Conservation (phyloP, 2,797 vertebrate genomes). For the Melanotaenia maccullochi region DNA sequence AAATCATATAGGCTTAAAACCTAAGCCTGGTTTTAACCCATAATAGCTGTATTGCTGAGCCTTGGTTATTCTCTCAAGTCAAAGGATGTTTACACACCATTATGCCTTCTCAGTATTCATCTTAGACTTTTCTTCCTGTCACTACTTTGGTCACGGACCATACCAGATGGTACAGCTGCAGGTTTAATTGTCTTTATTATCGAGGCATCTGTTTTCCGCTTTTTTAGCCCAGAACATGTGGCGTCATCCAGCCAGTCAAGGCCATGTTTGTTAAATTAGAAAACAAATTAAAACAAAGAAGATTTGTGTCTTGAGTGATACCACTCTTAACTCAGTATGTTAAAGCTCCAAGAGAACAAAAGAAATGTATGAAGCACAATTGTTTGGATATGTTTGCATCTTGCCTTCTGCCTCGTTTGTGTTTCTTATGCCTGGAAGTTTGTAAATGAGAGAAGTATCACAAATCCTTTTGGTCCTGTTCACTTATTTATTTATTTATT, state of each 20-base stretch:
- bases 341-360: not conserved
- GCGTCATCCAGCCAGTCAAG: constrained; percentile 40
- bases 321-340: constrained; percentile 21
- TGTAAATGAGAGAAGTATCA: constrained; percentile 48
- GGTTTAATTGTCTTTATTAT: constrained; percentile 78
- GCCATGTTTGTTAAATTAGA: constrained; percentile 48
- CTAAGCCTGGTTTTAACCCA: not conserved
- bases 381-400: constrained; percentile 23
- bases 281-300: constrained; percentile 41
- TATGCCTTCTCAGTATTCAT: constrained; percentile 38
- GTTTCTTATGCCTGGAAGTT: constrained; percentile 40
- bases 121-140: constrained; percentile 41
- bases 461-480: constrained; percentile 51
- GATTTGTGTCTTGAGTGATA: constrained; percentile 2
- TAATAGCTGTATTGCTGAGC: not conserved
- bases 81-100: constrained; percentile 8
- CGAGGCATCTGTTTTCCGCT: constrained; percentile 74
- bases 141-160: constrained; percentile 67
- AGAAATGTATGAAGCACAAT: constrained; percentile 31
- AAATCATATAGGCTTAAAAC: constrained; percentile 15
- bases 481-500: constrained; percentile 54
- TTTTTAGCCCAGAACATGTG: constrained; percentile 61
- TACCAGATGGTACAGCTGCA: constrained; percentile 73
- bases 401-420: constrained; percentile 46
- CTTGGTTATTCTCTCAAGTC: not conserved